These are phyloP conservation scores for Nyctalus aviator DNA, from an alignment of 2,797 vertebrate genomes.

Conservation along the genomic window DNA sequence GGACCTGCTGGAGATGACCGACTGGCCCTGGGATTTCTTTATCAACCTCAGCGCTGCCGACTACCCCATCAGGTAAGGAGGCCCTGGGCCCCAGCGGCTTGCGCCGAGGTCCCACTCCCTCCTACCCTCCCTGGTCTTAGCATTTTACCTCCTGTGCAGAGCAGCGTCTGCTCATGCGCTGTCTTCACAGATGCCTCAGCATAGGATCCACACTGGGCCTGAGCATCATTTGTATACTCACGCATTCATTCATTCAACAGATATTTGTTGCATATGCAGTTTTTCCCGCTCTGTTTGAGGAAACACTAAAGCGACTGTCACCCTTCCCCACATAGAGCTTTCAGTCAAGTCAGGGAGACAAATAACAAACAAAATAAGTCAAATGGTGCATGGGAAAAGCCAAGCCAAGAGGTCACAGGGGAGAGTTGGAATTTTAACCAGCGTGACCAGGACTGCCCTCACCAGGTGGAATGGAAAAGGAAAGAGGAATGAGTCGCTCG, in stretches of 20 bases:
- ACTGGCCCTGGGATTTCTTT: conserved; percentile 99
- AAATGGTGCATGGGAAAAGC: not conserved
- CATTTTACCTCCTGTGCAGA: not conserved
- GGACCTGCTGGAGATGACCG: conserved; percentile 96
- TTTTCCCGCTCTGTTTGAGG: not conserved
- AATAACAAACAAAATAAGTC: not conserved
- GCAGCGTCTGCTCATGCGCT: not conserved
- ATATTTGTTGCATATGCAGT: rapidly evolving
- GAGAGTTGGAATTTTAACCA: rapidly evolving
- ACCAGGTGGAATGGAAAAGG: rapidly evolving
- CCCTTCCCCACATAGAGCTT: not conserved
- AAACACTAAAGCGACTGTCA: no score
- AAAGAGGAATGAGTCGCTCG: rapidly evolving
- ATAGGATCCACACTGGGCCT: rapidly evolving
- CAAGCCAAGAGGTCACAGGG: not conserved
- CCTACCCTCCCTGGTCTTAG: rapidly evolving
- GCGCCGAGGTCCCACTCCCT: no score
- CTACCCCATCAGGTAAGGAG: conserved; percentile 96
- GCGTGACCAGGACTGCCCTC: not conserved
- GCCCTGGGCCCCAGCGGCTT: rapidly evolving
- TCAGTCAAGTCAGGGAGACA: not conserved
- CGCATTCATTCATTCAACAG: not conserved
- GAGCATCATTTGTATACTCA: rapidly evolving
- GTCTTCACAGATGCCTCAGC: not conserved
- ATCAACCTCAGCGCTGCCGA: conserved; percentile 99